A percentile compares a stretch with the other conserved stretches of the same genome.
Evolutionary conservation across 2,113 vertebrate species (phyloP).

Genomic region (Pluvialis apricaria): DNA sequence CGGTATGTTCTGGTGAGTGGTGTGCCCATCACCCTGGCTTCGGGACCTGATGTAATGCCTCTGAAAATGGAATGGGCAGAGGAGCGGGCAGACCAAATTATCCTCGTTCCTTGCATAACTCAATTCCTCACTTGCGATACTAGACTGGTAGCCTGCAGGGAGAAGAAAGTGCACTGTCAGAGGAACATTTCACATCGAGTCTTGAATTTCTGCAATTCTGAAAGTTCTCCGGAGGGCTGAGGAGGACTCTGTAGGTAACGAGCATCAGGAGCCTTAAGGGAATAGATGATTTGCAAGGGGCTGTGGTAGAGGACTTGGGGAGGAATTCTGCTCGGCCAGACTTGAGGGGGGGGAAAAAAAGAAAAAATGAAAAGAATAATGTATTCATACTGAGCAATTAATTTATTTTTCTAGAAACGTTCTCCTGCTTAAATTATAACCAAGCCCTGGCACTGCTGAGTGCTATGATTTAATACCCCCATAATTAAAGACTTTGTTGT

Average conservation of each 20-base stretch:
- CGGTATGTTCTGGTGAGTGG: background rate
- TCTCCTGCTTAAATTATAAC: slow-evolving; percentile 43
- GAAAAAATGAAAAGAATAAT: background rate
- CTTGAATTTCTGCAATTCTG: background rate
- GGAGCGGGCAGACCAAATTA: background rate
- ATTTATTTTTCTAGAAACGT: slow-evolving; percentile 40
- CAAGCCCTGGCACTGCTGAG: slow-evolving; percentile 20
- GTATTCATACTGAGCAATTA: slow-evolving; percentile 45
- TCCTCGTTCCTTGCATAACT: background rate
- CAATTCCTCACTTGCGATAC: background rate
- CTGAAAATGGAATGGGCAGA: background rate
- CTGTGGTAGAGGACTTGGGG: background rate
- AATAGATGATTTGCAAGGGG: background rate
- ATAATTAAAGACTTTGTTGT: slow-evolving; percentile 59
- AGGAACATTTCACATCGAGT: background rate
- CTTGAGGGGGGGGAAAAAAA: background rate
- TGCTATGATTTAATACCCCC: slow-evolving; percentile 53
- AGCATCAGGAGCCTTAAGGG: background rate
- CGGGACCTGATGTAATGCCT: background rate
- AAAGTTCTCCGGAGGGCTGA: background rate
- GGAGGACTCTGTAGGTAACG: background rate
- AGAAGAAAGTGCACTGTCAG: background rate
- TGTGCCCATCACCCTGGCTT: background rate
- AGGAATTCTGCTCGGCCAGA: background rate
- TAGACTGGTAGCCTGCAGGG: background rate